These are phyloP conservation scores for Mesorhabditis belari DNA, from an alignment of 2,888 invertebrate species.

Conservation along the genomic window DNA sequence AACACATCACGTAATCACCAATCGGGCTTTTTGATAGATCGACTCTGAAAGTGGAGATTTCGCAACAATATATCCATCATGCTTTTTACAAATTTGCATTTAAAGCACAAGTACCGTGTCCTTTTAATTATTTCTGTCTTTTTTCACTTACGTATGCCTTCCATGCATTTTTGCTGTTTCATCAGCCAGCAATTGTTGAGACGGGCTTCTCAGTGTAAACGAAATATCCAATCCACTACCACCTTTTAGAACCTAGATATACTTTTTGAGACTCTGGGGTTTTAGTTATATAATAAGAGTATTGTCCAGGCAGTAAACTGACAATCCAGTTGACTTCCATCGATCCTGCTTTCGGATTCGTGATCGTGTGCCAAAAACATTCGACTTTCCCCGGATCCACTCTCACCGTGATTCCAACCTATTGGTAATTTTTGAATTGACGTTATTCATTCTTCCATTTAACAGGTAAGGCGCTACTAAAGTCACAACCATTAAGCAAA, in stretches of 20 bases:
- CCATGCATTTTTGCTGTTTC: slow-evolving; percentile 4
- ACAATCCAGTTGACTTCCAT: slow-evolving; percentile 9
- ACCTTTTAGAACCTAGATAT: slow-evolving; percentile 9
- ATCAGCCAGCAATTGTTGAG: slow-evolving; percentile 1
- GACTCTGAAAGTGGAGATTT: slow-evolving; percentile 4
- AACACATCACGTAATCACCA: slow-evolving; percentile 10
- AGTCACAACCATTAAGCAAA: not conserved
- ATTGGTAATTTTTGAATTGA: no score
- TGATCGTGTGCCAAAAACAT: slow-evolving; percentile 6
- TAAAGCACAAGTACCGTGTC: no score
- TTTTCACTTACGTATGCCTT: not conserved
- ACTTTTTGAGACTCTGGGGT: no score
- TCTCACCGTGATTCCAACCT: not conserved
- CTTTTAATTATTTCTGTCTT: no score
- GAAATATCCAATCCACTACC: slow-evolving; percentile 8
- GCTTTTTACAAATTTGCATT: no score
- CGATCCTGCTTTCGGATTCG: slow-evolving; percentile 4
- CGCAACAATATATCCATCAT: no score
- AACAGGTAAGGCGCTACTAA: no score
- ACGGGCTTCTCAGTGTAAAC: slow-evolving; percentile 4
- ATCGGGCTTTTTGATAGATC: slow-evolving; percentile 2
- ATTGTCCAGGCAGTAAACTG: not conserved
- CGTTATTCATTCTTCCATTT: no score
- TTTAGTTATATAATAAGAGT: no score
- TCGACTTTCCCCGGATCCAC: slow-evolving; percentile 1